Evolutionary conservation across 2,113 vertebrate genomes (phyloP).

Genomic region (Clarias macrocephalus): DNA sequence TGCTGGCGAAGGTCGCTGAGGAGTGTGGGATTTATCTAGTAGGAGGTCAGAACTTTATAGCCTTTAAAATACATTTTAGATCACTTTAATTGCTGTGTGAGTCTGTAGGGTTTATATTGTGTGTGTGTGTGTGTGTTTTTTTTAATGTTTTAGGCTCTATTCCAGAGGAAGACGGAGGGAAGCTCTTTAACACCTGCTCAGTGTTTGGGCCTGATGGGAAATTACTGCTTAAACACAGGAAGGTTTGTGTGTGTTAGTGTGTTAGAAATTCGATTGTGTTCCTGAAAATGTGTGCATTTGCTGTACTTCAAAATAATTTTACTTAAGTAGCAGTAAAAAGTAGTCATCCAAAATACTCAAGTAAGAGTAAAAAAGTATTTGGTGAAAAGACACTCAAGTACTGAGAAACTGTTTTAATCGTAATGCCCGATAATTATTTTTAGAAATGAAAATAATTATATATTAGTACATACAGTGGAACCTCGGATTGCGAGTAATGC

Average conservation of each 20-base stretch:
- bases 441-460: no score
- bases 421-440: no score
- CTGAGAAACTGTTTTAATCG: no score
- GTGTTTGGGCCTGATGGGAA: slow-evolving; percentile 90
- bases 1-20: slow-evolving; percentile 86
- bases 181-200: slow-evolving; percentile 88
- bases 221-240: slow-evolving; percentile 87
- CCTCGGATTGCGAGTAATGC: no score
- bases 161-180: slow-evolving; percentile 88
- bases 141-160: slow-evolving; percentile 83
- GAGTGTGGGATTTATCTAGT: slow-evolving; percentile 85
- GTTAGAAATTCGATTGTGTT: background rate
- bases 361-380: no score
- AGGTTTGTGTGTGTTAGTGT: slow-evolving; percentile 72
- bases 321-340: no score
- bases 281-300: no score
- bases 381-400: no score
- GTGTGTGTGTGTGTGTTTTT: slow-evolving; percentile 29
- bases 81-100: background rate
- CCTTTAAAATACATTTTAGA: background rate
- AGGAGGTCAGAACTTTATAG: slow-evolving; percentile 78
- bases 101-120: background rate
- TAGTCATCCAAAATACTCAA: no score
- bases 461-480: no score
- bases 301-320: no score